A percentile compares a stretch with the other conserved stretches of the same genome.
These are phyloP conservation scores for Lacerta bilineata DNA, from an alignment of 2,797 vertebrate genomes.

Conservation along the genomic window DNA sequence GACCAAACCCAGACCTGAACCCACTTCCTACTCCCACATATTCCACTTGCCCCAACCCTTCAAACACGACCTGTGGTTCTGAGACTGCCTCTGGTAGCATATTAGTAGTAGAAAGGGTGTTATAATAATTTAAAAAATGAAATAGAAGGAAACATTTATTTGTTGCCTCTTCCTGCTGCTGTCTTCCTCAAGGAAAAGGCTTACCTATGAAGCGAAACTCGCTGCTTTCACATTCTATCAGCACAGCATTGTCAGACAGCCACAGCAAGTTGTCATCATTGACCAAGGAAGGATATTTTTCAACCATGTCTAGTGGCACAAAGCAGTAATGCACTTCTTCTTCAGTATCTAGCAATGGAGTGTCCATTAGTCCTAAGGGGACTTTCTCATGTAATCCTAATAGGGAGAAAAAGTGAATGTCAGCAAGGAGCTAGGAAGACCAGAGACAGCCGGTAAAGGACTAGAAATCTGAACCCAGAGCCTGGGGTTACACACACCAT, in stretches of 20 bases:
- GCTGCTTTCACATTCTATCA: constrained; percentile 76
- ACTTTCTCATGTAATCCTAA: constrained; percentile 75
- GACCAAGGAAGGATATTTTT: constrained; percentile 76
- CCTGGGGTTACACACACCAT: too few species aligned
- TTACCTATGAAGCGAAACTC: constrained; percentile 82
- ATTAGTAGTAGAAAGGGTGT: neutral
- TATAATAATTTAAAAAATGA: neutral
- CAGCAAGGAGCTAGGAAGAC: neutral
- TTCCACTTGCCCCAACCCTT: too few species aligned
- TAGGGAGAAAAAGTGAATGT: constrained; percentile 9
- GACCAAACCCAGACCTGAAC: neutral
- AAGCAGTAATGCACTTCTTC: constrained; percentile 80
- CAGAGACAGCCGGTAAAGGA: neutral
- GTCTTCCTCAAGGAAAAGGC: constrained; percentile 20
- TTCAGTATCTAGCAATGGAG: constrained; percentile 75
- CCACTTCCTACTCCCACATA: neutral
- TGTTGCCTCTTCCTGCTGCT: neutral
- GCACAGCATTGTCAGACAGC: constrained; percentile 75
- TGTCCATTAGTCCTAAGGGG: constrained; percentile 78
- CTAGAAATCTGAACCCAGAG: neutral
- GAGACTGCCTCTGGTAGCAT: neutral
- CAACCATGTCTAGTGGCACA: constrained; percentile 76
- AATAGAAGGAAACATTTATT: neutral
- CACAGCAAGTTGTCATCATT: constrained; percentile 80
- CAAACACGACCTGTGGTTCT: neutral